Conservation (phyloP, 2,797 vertebrate genomes). For the Acipenser ruthenus region DNA sequence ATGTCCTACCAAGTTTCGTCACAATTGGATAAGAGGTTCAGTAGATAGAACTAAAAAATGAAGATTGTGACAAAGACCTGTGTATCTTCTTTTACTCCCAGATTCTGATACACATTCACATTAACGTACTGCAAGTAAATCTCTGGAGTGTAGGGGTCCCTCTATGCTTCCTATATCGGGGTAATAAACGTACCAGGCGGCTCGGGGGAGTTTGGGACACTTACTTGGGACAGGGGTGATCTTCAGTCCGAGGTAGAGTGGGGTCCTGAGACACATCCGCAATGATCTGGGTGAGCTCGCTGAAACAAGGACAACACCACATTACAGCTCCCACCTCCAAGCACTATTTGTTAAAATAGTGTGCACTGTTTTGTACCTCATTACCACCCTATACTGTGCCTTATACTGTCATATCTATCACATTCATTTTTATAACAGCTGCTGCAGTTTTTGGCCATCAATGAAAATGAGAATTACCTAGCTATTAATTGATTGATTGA, state of each 20-base stretch:
- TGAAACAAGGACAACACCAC: slow-evolving; percentile 29
- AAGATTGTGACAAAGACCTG: too few species aligned
- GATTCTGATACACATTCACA: too few species aligned
- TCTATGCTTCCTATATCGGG: too few species aligned
- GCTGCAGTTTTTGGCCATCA: too few species aligned
- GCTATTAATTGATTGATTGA: too few species aligned
- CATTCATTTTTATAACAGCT: neutral
- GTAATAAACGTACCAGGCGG: too few species aligned
- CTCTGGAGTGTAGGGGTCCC: neutral
- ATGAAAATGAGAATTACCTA: too few species aligned
- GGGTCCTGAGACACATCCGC: slow-evolving; percentile 91
- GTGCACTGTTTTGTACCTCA: neutral
- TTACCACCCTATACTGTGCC: too few species aligned
- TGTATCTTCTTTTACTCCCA: too few species aligned
- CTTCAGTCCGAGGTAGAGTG: slow-evolving; percentile 82
- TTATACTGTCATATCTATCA: neutral
- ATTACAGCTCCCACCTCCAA: neutral
- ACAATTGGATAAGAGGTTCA: too few species aligned
- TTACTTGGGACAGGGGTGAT: slow-evolving; percentile 89
- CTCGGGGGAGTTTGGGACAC: slow-evolving; percentile 20
- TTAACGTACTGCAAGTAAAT: neutral
- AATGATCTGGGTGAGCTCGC: slow-evolving; percentile 89
- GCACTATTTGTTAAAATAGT: neutral
- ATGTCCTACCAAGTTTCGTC: too few species aligned
- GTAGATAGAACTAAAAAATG: too few species aligned